Base-by-base conservation (phyloP, 2,888 invertebrate genomes). In the Phyllotreta cruciferae region DNA sequence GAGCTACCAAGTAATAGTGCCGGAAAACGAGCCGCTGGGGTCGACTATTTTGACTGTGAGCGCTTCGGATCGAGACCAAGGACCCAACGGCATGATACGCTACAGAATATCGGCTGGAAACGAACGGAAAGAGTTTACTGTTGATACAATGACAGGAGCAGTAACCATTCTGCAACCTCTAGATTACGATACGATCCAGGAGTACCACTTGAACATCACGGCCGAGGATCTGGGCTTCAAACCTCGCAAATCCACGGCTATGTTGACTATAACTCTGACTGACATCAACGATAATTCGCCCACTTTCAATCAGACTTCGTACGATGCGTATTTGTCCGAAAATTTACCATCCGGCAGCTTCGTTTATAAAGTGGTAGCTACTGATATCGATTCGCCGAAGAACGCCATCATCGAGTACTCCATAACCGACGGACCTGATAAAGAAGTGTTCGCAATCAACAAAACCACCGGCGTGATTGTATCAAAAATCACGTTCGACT, bases 271-370 rank as follows among this genome's bases (percentile, higher is more conserved):
- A 0, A 91, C 90, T 56, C 84, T 98, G 1, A 93, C 93, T 0
- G 97, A 98, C 77, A 92, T 96, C 39, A 97, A 96, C 76, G 96
- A 98, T 76, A 96, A 97, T 79, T 89, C 94, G 7, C 97, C 97
- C 0, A 83, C 85, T 9, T 98, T 97, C 76, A 90, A 92, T 78
- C 90, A 91, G 77, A 84, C 87, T 0, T 81, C 85, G 55, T 96
- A 92, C 77, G 86, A 90, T 71, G 92, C 92, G 0, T 91, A 87
- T 75, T 82, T 97, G 45, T 86, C 90, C 0, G 96, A 97, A 83
- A 96, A 96, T 78, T 87, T 90, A 9, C 89, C 90, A 0, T 81
- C 88, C 0, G 89, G 90, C 56, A 90, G 89, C 66, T 87, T 88
- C 70, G 91, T 95, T 7, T 91, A 86, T 73, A 87, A 87, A 78